Conservation (phyloP, 2,797 vertebrate species). For the Hephaestus fuliginosus region DNA sequence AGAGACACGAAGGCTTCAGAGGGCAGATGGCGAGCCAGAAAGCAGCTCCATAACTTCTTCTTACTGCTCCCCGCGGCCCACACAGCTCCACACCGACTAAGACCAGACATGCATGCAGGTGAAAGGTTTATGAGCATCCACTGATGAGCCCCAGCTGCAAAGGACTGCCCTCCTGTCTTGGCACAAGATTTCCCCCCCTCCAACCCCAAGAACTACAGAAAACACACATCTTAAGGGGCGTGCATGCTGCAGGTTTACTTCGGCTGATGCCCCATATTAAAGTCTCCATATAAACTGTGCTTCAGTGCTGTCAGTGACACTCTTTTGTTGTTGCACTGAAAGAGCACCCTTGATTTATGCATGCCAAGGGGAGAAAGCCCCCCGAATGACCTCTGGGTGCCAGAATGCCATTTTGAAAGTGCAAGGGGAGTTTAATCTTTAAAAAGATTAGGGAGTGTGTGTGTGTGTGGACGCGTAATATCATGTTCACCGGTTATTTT, state of each 20-base stretch:
- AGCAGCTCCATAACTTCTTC: conserved; percentile 51
- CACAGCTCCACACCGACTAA: conserved; percentile 15
- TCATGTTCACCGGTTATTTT: conserved; percentile 37
- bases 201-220: not conserved
- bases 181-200: not conserved
- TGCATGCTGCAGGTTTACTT: conserved; percentile 3
- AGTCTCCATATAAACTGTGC: conserved; percentile 42
- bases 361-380: conserved; percentile 68
- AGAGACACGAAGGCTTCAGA: conserved; percentile 23
- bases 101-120: conserved; percentile 57
- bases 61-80: conserved; percentile 17
- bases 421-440: conserved; percentile 58
- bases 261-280: not conserved
- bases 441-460: conserved; percentile 32
- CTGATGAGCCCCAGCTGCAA: conserved; percentile 47
- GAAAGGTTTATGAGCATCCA: conserved; percentile 49
- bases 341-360: conserved; percentile 80
- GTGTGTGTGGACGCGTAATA: conserved; percentile 11
- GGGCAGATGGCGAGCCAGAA: conserved; percentile 44
- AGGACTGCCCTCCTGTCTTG: not conserved
- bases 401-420: conserved; percentile 60
- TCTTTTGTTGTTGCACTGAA: conserved; percentile 77
- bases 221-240: conserved; percentile 13
- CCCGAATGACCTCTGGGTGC: conserved; percentile 72
- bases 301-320: conserved; percentile 59